phyloP scores from a whole-genome alignment of 1,140 invertebrate species.

The Eueides isabella region DNA sequence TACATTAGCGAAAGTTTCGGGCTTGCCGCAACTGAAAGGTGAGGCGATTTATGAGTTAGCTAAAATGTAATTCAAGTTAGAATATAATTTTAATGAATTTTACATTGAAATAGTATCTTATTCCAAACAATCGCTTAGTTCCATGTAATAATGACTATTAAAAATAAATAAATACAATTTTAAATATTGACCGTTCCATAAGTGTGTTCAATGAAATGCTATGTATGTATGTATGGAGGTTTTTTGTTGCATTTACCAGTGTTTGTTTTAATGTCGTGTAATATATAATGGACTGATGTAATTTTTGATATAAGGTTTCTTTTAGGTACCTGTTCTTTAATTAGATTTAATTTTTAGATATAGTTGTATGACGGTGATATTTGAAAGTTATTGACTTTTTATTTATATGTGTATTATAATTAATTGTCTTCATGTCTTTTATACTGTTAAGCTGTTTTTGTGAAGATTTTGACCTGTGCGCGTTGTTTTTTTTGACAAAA shows the following conservation, averaged over 20 bases:
- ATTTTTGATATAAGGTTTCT: constrained; percentile 56
- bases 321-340: constrained; percentile 61
- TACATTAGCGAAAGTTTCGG: constrained; percentile 84
- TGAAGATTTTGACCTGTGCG: not conserved
- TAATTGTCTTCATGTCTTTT: not conserved
- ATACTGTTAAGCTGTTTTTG: constrained; percentile 2
- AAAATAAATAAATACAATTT: not conserved
- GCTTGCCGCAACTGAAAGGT: constrained; percentile 82
- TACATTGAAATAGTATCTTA: not conserved
- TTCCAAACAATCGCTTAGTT: not conserved
- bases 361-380: constrained; percentile 42
- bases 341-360: constrained; percentile 37
- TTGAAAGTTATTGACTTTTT: constrained; percentile 13
- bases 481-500: not conserved
- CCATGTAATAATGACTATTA: not conserved
- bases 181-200: constrained; percentile 3
- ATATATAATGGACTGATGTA: constrained; percentile 46
- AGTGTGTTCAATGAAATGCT: constrained; percentile 1
- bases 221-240: constrained; percentile 4
- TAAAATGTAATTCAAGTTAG: constrained; percentile 39
- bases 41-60: constrained; percentile 58
- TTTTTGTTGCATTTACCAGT: constrained; percentile 3
- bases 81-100: constrained; percentile 15
- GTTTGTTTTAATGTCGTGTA: constrained; percentile 7
- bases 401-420: constrained; percentile 10